Percentiles rank a stretch among this genome's conserved stretches.
Evolutionary conservation across 2,113 vertebrate species (phyloP).

Genomic region (Pyxicephalus adspersus): DNA sequence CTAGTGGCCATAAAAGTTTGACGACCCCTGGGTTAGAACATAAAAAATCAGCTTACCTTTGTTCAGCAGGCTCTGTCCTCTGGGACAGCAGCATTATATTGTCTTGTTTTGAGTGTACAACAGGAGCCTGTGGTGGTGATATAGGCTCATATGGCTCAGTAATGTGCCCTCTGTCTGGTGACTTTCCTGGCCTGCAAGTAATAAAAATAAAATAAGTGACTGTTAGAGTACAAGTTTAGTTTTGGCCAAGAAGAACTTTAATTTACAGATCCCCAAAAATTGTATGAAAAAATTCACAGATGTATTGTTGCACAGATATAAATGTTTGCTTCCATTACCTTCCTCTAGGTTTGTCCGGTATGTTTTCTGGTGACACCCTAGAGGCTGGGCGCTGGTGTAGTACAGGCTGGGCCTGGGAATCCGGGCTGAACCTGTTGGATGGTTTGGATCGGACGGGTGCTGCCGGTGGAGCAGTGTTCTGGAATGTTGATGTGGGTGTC

Average conservation of each 20-base stretch:
- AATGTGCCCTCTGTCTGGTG: slow-evolving; percentile 88
- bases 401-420: slow-evolving; percentile 77
- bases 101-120: slow-evolving; percentile 87
- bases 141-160: slow-evolving; percentile 93
- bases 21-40: too few relatives aligned
- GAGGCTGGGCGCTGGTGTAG: slow-evolving; percentile 85
- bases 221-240: background rate
- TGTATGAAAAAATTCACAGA: too few relatives aligned
- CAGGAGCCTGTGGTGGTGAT: slow-evolving; percentile 90
- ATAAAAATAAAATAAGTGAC: background rate
- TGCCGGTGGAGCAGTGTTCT: slow-evolving; percentile 73
- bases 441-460: slow-evolving; percentile 78
- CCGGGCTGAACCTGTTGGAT: slow-evolving; percentile 89
- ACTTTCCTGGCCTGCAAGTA: slow-evolving; percentile 87
- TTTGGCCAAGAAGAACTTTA: background rate
- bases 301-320: too few relatives aligned
- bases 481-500: slow-evolving; percentile 87
- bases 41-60: slow-evolving; percentile 82
- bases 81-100: slow-evolving; percentile 78
- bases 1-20: too few relatives aligned
- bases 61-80: slow-evolving; percentile 85
- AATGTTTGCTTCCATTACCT: slow-evolving; percentile 72
- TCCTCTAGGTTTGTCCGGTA: slow-evolving; percentile 84
- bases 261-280: too few relatives aligned
- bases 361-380: slow-evolving; percentile 90